These are phyloP conservation scores for Scophthalmus maximus DNA, from an alignment of 2,113 vertebrate genomes.

Conservation along the genomic window DNA sequence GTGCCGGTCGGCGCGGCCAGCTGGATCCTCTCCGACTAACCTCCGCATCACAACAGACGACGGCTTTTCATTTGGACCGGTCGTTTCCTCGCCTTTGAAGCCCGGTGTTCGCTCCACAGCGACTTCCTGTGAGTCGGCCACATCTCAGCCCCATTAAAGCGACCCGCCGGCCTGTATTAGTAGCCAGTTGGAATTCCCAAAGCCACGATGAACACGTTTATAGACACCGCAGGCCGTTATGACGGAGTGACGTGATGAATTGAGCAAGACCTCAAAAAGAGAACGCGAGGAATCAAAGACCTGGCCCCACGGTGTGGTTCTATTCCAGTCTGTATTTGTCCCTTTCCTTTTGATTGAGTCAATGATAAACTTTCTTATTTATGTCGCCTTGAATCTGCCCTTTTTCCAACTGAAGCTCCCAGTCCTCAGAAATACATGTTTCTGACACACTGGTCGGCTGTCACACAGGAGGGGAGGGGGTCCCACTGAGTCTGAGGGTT, in stretches of 20 bases:
- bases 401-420: background rate
- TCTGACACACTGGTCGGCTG: background rate
- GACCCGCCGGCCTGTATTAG: slow-evolving; percentile 27
- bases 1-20: slow-evolving; percentile 67
- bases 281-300: slow-evolving; percentile 8
- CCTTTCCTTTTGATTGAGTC: background rate
- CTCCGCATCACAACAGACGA: slow-evolving; percentile 67
- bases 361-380: background rate
- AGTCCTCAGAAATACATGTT: background rate
- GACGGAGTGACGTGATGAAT: slow-evolving; percentile 24
- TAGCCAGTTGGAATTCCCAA: slow-evolving; percentile 40
- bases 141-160: slow-evolving; percentile 61
- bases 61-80: slow-evolving; percentile 73
- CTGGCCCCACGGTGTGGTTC: no score
- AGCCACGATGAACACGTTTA: slow-evolving; percentile 38
- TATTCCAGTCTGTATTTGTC: background rate
- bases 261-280: slow-evolving; percentile 1
- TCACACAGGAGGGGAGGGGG: background rate
- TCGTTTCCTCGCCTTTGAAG: slow-evolving; percentile 69
- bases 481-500: slow-evolving; percentile 16
- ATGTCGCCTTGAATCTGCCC: background rate
- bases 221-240: slow-evolving; percentile 29
- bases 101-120: slow-evolving; percentile 51
- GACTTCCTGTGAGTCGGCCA: slow-evolving; percentile 72
- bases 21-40: slow-evolving; percentile 78